Conservation (phyloP, 2,888 invertebrate genomes). For the Muschampia plurimacula region DNA sequence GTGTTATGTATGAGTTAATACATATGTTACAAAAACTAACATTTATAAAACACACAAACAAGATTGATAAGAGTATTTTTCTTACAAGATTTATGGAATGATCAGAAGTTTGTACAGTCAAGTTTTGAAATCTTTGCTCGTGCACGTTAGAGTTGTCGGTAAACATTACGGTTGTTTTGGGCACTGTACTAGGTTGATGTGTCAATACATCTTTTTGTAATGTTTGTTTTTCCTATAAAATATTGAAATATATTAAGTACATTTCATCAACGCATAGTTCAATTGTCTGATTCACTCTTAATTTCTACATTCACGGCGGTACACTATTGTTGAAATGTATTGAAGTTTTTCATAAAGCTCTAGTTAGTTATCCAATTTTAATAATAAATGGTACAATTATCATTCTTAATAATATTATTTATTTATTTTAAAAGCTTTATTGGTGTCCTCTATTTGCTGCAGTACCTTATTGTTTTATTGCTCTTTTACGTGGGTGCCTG, state of each 20-base stretch:
- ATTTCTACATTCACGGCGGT: no score
- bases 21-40: constrained; percentile 3
- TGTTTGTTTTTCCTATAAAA: constrained; percentile 5
- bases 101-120: constrained; percentile 65
- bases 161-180: constrained; percentile 18
- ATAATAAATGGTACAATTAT: no score
- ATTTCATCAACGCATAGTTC: neutral
- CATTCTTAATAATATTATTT: no score
- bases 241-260: neutral
- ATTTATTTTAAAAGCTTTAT: no score
- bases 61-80: neutral
- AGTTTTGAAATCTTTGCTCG: constrained; percentile 36
- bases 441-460: no score
- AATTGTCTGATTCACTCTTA: no score
- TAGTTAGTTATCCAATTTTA: no score
- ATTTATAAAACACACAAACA: neutral
- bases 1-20: neutral
- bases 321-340: no score
- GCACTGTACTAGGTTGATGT: constrained; percentile 10
- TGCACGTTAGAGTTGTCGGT: constrained; percentile 25
- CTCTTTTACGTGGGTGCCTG: no score
- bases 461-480: no score
- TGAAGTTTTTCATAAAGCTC: no score
- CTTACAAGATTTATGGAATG: constrained; percentile 66
- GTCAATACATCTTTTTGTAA: neutral